These are phyloP conservation scores for Oxyscelio sp. DNA, from an alignment of 2,888 invertebrate genomes.

Conservation along the genomic window DNA sequence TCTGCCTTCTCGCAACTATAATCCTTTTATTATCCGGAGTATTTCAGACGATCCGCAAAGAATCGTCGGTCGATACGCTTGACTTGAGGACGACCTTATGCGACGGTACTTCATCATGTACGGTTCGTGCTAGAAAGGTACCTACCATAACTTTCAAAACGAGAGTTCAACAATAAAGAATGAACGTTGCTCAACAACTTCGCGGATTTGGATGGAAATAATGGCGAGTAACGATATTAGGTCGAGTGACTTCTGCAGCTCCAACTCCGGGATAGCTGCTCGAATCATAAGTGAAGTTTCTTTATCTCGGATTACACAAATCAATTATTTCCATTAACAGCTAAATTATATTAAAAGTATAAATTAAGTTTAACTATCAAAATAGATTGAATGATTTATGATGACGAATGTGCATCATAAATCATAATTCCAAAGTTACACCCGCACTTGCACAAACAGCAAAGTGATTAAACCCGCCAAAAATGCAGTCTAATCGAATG, in stretches of 20 bases:
- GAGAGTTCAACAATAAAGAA: conserved; percentile 44
- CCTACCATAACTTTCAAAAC: conserved; percentile 53
- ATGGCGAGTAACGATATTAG: conserved; percentile 36
- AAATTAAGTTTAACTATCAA: neutral
- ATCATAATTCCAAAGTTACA: conserved; percentile 17
- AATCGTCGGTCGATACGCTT: conserved; percentile 83
- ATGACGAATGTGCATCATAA: conserved; percentile 4
- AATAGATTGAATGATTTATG: conserved; percentile 13
- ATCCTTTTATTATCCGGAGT: conserved; percentile 86
- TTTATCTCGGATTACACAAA: conserved; percentile 38
- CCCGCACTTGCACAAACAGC: conserved; percentile 39
- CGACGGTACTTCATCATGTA: conserved; percentile 67
- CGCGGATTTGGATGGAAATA: conserved; percentile 26
- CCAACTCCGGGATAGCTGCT: neutral
- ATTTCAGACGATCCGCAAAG: conserved; percentile 83
- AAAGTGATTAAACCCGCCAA: conserved; percentile 48
- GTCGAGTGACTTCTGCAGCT: conserved; percentile 45
- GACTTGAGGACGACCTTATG: conserved; percentile 83
- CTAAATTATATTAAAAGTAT: no score
- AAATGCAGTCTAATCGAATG: conserved; percentile 55
- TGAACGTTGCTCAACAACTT: conserved; percentile 37
- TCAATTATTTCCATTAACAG: conserved; percentile 63
- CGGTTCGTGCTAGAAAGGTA: conserved; percentile 57
- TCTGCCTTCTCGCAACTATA: conserved; percentile 82
- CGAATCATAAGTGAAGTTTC: conserved; percentile 9